Evolutionary conservation across 2,888 invertebrate species (phyloP).

Genomic region (Orthosia cruda): DNA sequence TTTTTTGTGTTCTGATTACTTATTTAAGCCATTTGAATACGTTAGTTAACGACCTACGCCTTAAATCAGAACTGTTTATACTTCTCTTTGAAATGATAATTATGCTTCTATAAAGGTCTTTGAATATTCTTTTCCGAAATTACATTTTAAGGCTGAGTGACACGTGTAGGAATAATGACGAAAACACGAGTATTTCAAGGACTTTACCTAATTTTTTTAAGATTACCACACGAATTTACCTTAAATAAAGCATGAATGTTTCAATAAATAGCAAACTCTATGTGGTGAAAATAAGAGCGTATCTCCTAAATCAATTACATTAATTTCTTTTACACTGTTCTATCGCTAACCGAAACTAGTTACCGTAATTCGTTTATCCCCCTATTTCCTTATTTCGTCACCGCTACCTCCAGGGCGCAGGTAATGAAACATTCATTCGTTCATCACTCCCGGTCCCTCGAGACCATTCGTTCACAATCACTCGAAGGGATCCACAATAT

Average conservation of each 20-base stretch:
- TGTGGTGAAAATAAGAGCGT: background rate
- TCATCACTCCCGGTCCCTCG: constrained; percentile 73
- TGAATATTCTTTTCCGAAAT: background rate
- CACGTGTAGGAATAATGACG: background rate
- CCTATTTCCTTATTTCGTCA: constrained; percentile 47
- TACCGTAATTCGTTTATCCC: constrained; percentile 37
- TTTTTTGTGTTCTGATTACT: background rate
- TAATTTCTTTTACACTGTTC: constrained; percentile 35
- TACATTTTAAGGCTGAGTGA: background rate
- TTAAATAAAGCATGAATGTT: background rate
- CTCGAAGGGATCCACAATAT: constrained; percentile 59
- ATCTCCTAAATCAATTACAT: constrained; percentile 28
- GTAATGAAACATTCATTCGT: constrained; percentile 78
- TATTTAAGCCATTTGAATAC: background rate
- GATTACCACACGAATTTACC: background rate
- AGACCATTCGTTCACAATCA: constrained; percentile 71
- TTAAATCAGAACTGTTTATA: background rate
- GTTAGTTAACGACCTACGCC: background rate
- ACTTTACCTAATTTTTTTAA: background rate
- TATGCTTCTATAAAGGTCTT: background rate
- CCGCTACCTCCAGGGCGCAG: constrained; percentile 49
- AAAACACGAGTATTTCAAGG: too few species aligned
- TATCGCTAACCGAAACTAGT: constrained; percentile 32
- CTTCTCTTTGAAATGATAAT: background rate
- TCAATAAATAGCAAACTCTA: background rate